Conservation (phyloP, 2,888 invertebrate species). For the Molanna angustata region DNA sequence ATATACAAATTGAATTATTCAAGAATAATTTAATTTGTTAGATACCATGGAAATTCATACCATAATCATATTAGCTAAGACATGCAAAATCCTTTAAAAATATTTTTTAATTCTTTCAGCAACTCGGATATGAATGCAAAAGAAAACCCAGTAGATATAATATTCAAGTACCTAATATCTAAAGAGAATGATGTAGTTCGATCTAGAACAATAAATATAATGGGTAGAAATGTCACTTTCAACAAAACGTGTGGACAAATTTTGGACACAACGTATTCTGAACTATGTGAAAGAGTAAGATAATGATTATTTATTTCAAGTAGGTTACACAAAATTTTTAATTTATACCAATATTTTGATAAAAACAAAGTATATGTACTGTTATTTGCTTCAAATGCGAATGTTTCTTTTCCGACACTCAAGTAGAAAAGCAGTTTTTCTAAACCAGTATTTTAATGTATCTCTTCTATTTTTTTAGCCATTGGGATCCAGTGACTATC, state of each 20-base stretch:
- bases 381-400: neutral
- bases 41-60: too few species aligned
- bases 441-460: too few species aligned
- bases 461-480: constrained; percentile 56
- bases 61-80: too few species aligned
- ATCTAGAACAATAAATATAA: constrained; percentile 80
- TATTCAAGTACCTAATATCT: constrained; percentile 85
- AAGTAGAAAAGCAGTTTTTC: too few species aligned
- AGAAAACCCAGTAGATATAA: constrained; percentile 64
- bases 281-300: constrained; percentile 84
- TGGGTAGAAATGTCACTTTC: constrained; percentile 86
- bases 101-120: too few species aligned
- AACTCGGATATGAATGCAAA: too few species aligned
- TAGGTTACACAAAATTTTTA: too few species aligned
- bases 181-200: constrained; percentile 88
- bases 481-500: constrained; percentile 91
- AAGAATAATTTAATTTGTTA: too few species aligned
- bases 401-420: too few species aligned
- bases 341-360: neutral
- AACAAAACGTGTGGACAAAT: constrained; percentile 89
- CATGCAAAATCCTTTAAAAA: too few species aligned
- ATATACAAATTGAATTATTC: too few species aligned
- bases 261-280: constrained; percentile 82
- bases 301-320: too few species aligned
- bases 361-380: neutral